A percentile compares a stretch with the other conserved stretches of the same genome.
These are phyloP conservation scores for Cyrtonyx montezumae DNA, from an alignment of 2,113 vertebrate species.

Conservation along the genomic window DNA sequence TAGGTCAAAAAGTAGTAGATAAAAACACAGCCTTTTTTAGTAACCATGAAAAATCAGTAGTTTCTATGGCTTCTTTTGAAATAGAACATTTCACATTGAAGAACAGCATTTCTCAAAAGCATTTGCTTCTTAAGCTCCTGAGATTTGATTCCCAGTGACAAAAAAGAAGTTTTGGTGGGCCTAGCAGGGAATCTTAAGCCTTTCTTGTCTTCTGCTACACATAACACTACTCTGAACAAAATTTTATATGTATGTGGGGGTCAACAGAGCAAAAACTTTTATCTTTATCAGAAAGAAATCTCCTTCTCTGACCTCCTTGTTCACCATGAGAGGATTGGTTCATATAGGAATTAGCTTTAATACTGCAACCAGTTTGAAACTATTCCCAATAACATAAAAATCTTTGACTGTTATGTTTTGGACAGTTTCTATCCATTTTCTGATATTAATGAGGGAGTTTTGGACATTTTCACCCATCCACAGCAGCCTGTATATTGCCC, in stretches of 20 bases:
- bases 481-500: background rate
- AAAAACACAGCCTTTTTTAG: background rate
- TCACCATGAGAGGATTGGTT: background rate
- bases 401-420: background rate
- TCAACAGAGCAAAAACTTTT: background rate
- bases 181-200: background rate
- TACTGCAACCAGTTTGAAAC: background rate
- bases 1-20: background rate
- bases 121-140: background rate
- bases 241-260: background rate
- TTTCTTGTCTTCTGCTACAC: background rate
- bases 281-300: background rate
- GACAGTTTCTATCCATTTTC: background rate
- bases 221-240: background rate
- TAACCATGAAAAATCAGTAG: background rate
- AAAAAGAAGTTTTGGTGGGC: background rate
- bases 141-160: background rate
- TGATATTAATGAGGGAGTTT: background rate
- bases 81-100: background rate
- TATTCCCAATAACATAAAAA: background rate
- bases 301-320: background rate
- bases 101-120: background rate
- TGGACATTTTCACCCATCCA: background rate
- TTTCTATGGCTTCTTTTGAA: background rate
- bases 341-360: background rate